Evolutionary conservation across 37 sponge, comb jelly and placozoan species (phyloP), one percentile per base, ranked within the genome.

Genomic region (Chondrosia reniformis): DNA sequence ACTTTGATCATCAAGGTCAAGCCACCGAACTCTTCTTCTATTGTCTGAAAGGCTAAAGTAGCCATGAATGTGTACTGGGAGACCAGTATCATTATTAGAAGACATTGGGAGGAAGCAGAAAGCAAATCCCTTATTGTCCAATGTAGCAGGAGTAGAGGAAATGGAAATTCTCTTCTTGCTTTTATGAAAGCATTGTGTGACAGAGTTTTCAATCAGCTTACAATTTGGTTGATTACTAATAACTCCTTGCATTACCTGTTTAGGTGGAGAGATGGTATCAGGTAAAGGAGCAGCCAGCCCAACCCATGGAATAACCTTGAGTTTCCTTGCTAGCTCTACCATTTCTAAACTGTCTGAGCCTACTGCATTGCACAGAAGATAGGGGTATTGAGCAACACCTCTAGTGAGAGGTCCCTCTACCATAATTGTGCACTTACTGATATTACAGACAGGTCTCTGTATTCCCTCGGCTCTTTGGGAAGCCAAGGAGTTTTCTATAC

Each of bases 61-160:
- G 45, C 94, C 94, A 79, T 93, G 94, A 24, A 93, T 43, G 37
- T 86, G 80, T 61, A 89, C 84, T 15, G 94, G 94, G n/a, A 86
- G 69, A 7, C 72, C 72, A 40, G 72, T 69, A 12, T 57, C 38
- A 65, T 77, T 83, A 10, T 40, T 63, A 0, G 65, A 69, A 39
- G 94, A 83, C 40, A 93, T 71, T 5, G 94, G 94, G n/a, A 93
- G 83, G 78, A 93, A 93, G 42, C 94, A 93, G 69, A 86, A 93
- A 3, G 85, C 84, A 45, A 77, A 78, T 0, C 93, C 93, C 69
- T 56, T 38, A 22, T 32, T 42, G 45, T 63, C 41, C 72, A 69
- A 44, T 1, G 72, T 69, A 17, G 72, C 4, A 39, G 72, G 72
- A 40, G 72, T 41, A 40, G 39, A 41, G n/a, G 6, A 22, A 41